Evolutionary conservation across 2,888 invertebrate species (phyloP).

Genomic region (Polydrusus pterygomalis): DNA sequence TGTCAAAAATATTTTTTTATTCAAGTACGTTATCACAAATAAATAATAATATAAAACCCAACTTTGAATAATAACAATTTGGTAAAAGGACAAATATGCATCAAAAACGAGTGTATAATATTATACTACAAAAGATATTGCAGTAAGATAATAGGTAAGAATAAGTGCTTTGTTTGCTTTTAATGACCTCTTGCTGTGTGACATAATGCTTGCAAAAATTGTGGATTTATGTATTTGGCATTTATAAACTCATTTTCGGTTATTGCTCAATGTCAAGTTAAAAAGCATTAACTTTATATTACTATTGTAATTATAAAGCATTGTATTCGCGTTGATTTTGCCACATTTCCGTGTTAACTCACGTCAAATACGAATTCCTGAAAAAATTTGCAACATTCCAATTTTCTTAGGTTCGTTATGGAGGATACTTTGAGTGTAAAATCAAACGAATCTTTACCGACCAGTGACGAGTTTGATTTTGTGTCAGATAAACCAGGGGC

Average conservation of each 20-base stretch:
- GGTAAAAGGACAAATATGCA: not conserved
- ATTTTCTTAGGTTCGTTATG: constrained; percentile 71
- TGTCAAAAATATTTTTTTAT: not conserved
- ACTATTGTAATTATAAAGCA: not conserved
- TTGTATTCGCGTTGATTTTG: not conserved
- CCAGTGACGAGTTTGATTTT: constrained; percentile 83
- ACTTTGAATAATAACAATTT: constrained; percentile 1
- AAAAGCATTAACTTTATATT: not conserved
- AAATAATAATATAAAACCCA: constrained; percentile 9
- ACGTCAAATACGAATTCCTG: not conserved
- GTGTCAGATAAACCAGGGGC: constrained; percentile 75
- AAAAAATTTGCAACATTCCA: not conserved
- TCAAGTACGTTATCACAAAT: constrained; percentile 8
- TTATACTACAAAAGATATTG: not conserved
- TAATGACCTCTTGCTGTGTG: constrained; percentile 14
- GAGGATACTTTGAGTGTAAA: constrained; percentile 81
- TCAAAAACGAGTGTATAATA: not conserved
- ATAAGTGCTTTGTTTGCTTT: not conserved
- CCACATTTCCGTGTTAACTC: too few species aligned
- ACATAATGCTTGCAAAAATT: constrained; percentile 9
- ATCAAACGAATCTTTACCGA: constrained; percentile 81
- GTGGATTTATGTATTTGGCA: not conserved
- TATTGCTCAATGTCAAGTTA: not conserved
- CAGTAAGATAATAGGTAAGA: constrained; percentile 22
- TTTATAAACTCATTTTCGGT: not conserved